phyloP scores from a whole-genome alignment of 2,797 vertebrate species.

The Parambassis ranga region DNA sequence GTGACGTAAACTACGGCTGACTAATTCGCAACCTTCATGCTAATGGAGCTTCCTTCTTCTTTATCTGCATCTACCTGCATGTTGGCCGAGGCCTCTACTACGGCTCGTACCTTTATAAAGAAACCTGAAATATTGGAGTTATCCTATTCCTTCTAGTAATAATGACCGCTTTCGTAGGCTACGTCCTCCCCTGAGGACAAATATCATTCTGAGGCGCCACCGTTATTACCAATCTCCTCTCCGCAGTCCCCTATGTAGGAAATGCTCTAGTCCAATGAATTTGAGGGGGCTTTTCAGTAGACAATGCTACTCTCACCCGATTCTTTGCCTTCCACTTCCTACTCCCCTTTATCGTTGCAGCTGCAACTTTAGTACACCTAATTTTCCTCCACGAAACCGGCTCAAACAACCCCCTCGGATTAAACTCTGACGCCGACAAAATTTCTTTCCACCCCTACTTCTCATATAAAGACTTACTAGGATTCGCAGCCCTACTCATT shows the following conservation, averaged over 20 bases:
- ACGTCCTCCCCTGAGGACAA: slow-evolving; percentile 42
- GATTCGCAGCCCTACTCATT: fast-evolving
- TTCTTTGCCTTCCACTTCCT: slow-evolving; percentile 65
- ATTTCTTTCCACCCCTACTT: slow-evolving; percentile 63
- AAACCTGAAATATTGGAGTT: slow-evolving; percentile 53
- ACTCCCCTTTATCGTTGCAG: background rate
- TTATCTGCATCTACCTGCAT: slow-evolving; percentile 53
- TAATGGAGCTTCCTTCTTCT: slow-evolving; percentile 60
- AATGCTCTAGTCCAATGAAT: slow-evolving; percentile 5
- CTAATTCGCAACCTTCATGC: no score
- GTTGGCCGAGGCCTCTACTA: slow-evolving; percentile 38
- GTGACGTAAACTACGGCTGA: slow-evolving; percentile 57
- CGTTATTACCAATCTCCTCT: slow-evolving; percentile 42
- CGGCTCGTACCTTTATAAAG: slow-evolving; percentile 18
- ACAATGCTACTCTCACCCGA: slow-evolving; percentile 45
- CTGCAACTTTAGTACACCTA: fast-evolving
- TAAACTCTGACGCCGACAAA: slow-evolving; percentile 33
- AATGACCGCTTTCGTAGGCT: slow-evolving; percentile 62
- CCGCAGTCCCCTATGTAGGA: background rate
- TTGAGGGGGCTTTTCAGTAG: slow-evolving; percentile 62
- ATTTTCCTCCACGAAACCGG: slow-evolving; percentile 47
- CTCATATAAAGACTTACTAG: slow-evolving; percentile 34
- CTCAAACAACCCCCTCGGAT: slow-evolving; percentile 32
- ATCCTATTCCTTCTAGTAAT: background rate
- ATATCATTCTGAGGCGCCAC: slow-evolving; percentile 67